phyloP scores from a whole-genome alignment of 2,113 vertebrate species.

The Dicaeum eximium region DNA sequence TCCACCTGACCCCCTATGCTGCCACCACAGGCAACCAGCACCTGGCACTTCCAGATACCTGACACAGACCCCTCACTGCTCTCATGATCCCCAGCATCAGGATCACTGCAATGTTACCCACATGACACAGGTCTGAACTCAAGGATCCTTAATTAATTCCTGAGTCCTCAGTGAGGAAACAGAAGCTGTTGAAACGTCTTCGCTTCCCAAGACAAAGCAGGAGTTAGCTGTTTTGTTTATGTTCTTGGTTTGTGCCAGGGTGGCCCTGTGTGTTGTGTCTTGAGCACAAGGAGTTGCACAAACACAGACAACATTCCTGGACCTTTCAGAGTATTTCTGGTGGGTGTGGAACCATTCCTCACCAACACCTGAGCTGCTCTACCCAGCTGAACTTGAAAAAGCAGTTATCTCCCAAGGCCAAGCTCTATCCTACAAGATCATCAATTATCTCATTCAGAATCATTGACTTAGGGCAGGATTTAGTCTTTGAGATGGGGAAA shows the following conservation, averaged over 20 bases:
- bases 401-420: neutral
- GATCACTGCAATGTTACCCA: fast-evolving
- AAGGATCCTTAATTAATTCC: neutral
- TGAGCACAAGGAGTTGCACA: neutral
- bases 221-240: neutral
- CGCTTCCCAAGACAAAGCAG: neutral
- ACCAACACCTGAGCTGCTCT: fast-evolving
- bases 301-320: neutral
- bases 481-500: neutral
- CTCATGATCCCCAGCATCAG: fast-evolving
- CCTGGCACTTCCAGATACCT: fast-evolving
- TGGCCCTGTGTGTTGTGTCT: neutral
- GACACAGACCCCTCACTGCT: neutral
- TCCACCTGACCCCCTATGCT: neutral
- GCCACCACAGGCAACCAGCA: fast-evolving
- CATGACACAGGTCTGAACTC: fast-evolving
- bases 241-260: neutral
- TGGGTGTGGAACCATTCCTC: neutral
- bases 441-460: neutral
- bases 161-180: neutral
- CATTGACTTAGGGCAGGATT: neutral
- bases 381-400: neutral
- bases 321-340: neutral
- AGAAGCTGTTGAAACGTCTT: neutral
- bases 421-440: neutral